Conservation (phyloP, 1,140 invertebrate species). For the Nixonia krombeini region DNA sequence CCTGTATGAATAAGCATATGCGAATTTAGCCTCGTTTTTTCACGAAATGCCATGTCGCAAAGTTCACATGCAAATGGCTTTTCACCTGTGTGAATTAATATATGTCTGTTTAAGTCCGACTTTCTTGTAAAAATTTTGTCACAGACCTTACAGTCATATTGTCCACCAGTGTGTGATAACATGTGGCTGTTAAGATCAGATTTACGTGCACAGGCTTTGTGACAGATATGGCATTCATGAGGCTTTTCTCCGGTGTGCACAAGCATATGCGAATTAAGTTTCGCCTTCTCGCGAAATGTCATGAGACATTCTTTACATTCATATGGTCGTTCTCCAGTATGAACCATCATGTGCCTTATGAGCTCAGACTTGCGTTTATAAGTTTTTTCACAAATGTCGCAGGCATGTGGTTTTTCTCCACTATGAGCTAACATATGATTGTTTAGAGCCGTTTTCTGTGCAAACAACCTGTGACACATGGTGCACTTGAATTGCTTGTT, state of each 20-base stretch:
- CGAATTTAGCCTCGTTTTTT: conserved; percentile 63
- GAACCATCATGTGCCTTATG: conserved; percentile 79
- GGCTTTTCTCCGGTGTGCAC: conserved; percentile 79
- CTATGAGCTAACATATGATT: conserved; percentile 69
- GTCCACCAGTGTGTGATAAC: conserved; percentile 67
- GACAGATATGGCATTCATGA: conserved; percentile 78
- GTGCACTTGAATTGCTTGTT: conserved; percentile 78
- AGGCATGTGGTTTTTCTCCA: conserved; percentile 78
- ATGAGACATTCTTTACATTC: conserved; percentile 78
- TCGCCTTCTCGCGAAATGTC: conserved; percentile 72
- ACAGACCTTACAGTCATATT: conserved; percentile 81
- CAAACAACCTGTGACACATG: conserved; percentile 65
- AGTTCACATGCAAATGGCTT: conserved; percentile 79
- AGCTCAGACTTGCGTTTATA: conserved; percentile 81
- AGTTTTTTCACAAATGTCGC: conserved; percentile 80
- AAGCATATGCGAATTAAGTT: conserved; percentile 71
- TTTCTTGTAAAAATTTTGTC: conserved; percentile 82
- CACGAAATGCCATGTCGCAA: conserved; percentile 77
- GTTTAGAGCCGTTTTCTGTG: conserved; percentile 65
- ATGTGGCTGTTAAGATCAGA: conserved; percentile 68
- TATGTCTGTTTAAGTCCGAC: conserved; percentile 78
- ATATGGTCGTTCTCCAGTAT: conserved; percentile 80
- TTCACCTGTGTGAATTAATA: conserved; percentile 79
- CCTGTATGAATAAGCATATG: conserved; percentile 70
- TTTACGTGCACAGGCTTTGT: conserved; percentile 65